Base-by-base conservation (phyloP, 1,140 invertebrate genomes). In the Heliothis subflexa region DNA sequence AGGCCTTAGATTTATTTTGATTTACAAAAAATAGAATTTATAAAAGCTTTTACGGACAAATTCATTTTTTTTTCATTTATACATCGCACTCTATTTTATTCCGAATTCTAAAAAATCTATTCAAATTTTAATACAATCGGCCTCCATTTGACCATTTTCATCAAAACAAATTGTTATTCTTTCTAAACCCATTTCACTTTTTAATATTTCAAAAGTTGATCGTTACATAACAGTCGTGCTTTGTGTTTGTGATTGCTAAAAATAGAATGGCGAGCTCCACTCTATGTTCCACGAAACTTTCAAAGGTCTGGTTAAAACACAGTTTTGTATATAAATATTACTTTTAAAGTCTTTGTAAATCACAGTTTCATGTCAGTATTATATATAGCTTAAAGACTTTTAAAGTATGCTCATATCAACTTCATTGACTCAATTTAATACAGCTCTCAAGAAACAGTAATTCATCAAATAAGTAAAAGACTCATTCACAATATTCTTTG, bases 181-280 rank as follows among this genome's bases (percentile, higher is more conserved):
- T 47, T 47, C 18, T 25, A 28, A 59, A 66, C 16, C n/a, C 40
- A 18, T 45, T 47, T 47, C n/a, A 45, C 33, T 64, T 21, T 66
- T 47, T 45, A 66, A 66, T 66, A 47, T 66, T 66, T 47, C 16
- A 66, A 16, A 47, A 47, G 2, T 64, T 10, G 40, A 64, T 45
- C 33, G n/a, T 66, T 66, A 21, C 11, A 66, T 18, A 47, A 66
- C 16, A 66, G 21, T 66, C 16, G 62, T 47, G 10, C 21, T 28
- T 16, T 21, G 16, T 47, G 16, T 66, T 66, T 66, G 62, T 66
- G 40, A 47, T 18, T 47, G 59, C 33, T 62, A 45, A 62, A 33
- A 47, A 47, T 45, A 45, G 45, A 64, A 64, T 16, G 18, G 18
- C 13, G 14, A 57, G 16, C 40, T 7, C 45, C 40, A 16, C 61